These are phyloP conservation scores for Magallana nippona DNA, from an alignment of 2,888 invertebrate species.

Conservation along the genomic window DNA sequence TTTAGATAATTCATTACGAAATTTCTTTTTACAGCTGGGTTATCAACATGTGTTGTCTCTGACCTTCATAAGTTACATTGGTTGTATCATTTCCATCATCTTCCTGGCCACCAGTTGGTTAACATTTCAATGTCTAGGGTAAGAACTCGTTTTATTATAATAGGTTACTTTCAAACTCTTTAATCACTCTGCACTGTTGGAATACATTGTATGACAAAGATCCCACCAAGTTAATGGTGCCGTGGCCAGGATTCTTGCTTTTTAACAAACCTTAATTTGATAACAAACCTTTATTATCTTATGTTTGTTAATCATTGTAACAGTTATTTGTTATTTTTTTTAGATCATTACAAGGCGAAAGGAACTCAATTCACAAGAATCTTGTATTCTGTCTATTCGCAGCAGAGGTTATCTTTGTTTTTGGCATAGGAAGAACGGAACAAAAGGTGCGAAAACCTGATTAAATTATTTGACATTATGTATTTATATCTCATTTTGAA, in stretches of 20 bases:
- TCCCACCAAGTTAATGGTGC: not conserved
- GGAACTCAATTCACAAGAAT: conserved; percentile 74
- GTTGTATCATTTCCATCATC: conserved; percentile 71
- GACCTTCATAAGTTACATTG: conserved; percentile 68
- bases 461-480: not conserved
- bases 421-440: conserved; percentile 67
- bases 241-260: not conserved
- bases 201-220: too few species aligned
- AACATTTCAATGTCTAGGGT: conserved; percentile 73
- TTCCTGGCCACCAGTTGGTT: conserved; percentile 69
- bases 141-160: conserved; percentile 42
- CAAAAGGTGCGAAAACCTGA: conserved; percentile 57
- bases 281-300: too few species aligned
- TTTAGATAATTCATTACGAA: not conserved
- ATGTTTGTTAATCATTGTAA: not conserved
- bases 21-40: conserved; percentile 60
- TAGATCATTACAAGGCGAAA: conserved; percentile 70
- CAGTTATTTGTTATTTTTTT: conserved; percentile 41
- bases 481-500: not conserved
- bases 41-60: conserved; percentile 61
- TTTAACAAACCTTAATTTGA: not conserved
- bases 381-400: conserved; percentile 69
- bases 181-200: too few species aligned
- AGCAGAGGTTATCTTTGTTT: conserved; percentile 70
- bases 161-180: not conserved